A percentile compares a stretch with the other conserved stretches of the same genome.
Conservation (phyloP, 2,797 vertebrate genomes). For the Danio choprae region DNA sequence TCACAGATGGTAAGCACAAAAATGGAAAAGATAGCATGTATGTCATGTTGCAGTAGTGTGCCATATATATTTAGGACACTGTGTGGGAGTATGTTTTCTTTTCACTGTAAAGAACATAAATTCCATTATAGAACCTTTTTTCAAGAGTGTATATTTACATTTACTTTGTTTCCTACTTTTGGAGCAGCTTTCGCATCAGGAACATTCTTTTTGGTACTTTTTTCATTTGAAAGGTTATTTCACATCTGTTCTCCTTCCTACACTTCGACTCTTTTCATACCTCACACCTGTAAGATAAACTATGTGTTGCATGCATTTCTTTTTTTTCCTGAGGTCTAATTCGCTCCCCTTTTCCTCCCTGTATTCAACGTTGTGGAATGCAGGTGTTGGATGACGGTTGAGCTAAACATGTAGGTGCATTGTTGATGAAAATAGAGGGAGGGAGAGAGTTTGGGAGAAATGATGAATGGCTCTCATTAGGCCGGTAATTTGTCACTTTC, state of each 20-base stretch:
- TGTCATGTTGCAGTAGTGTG: too few relatives aligned
- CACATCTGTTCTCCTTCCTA: slow-evolving; percentile 38
- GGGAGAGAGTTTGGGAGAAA: slow-evolving; percentile 68
- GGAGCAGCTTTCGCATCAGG: too few relatives aligned
- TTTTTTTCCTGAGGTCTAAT: slow-evolving; percentile 31
- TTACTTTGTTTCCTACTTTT: too few relatives aligned
- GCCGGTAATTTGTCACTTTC: slow-evolving; percentile 87
- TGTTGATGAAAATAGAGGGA: slow-evolving; percentile 61
- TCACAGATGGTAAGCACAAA: too few relatives aligned
- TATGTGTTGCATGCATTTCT: slow-evolving; percentile 21
- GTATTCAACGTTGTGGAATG: slow-evolving; percentile 37
- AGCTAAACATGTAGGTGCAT: slow-evolving; percentile 45
- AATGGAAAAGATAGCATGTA: too few relatives aligned
- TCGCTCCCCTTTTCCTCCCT: slow-evolving; percentile 12
- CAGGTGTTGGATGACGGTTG: slow-evolving; percentile 48
- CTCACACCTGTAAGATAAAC: slow-evolving; percentile 54
- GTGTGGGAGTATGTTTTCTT: too few relatives aligned
- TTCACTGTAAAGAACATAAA: too few relatives aligned
- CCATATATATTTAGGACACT: too few relatives aligned
- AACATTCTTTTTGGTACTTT: too few relatives aligned
- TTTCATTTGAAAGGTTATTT: too few relatives aligned
- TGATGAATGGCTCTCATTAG: slow-evolving; percentile 88
- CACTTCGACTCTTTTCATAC: slow-evolving; percentile 1
- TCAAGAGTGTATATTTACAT: too few relatives aligned
- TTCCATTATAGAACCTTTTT: too few relatives aligned